Conservation (phyloP, 2,797 vertebrate species). For the Heterohyrax brucei region DNA sequence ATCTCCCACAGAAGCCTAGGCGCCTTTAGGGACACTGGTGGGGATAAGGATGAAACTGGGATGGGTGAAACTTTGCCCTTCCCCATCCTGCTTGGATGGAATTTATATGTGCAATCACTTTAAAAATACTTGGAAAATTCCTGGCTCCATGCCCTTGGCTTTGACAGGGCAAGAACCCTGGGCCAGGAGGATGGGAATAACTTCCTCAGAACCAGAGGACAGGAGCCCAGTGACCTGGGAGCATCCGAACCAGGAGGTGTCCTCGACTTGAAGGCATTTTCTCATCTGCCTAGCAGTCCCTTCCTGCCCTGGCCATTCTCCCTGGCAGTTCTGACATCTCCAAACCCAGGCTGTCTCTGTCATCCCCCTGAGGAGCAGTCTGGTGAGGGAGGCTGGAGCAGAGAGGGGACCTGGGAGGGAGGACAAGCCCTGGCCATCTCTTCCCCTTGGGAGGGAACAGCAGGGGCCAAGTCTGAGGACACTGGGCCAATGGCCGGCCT, state of each 20-base stretch:
- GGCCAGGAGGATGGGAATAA: not conserved
- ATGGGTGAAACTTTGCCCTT: not conserved
- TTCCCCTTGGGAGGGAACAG: not conserved
- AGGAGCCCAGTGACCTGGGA: not conserved
- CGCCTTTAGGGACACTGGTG: not conserved
- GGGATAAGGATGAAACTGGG: not conserved
- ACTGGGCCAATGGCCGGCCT: conserved; percentile 20
- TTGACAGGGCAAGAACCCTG: not conserved
- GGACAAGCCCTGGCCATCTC: not conserved
- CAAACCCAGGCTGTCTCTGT: not conserved
- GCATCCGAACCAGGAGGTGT: not conserved
- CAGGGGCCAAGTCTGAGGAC: conserved; percentile 15
- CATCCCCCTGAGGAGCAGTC: not conserved
- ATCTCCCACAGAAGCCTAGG: conserved; percentile 30
- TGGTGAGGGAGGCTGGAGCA: not conserved
- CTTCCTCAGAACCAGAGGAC: not conserved
- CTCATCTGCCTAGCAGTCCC: not conserved
- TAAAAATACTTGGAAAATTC: conserved; percentile 32
- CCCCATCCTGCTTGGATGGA: not conserved
- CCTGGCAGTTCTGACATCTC: not conserved
- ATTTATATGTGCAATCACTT: conserved; percentile 29
- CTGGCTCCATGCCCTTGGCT: not conserved
- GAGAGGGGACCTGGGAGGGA: not conserved
- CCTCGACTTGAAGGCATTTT: not conserved
- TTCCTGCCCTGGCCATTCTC: conserved; percentile 37